Evolutionary conservation across 2,888 invertebrate genomes (phyloP).

Genomic region (Gryllus longicercus): DNA sequence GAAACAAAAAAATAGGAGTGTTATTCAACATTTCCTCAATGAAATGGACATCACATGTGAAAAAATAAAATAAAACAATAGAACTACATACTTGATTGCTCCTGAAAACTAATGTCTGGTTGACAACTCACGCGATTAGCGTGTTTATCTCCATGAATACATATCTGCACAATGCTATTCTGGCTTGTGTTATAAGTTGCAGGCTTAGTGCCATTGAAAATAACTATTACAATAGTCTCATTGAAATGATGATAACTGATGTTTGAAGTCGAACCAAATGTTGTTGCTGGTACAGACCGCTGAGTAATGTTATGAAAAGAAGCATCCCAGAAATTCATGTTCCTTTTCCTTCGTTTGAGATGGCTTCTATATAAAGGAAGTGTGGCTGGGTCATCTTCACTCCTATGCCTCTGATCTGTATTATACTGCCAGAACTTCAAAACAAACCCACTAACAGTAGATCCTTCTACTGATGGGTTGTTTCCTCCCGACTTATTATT

Average conservation of each 20-base stretch:
- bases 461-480: slow-evolving; percentile 45
- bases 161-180: slow-evolving; percentile 72
- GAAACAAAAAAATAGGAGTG: slow-evolving; percentile 30
- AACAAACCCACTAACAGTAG: slow-evolving; percentile 66
- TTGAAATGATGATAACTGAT: slow-evolving; percentile 46
- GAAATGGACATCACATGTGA: no score
- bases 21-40: not conserved
- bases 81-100: slow-evolving; percentile 53
- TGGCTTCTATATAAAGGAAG: slow-evolving; percentile 29
- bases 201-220: slow-evolving; percentile 69
- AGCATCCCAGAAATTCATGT: not conserved
- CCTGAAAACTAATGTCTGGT: slow-evolving; percentile 69
- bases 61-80: not conserved
- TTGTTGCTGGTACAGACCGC: slow-evolving; percentile 4
- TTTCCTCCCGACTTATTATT: slow-evolving; percentile 47
- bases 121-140: slow-evolving; percentile 58
- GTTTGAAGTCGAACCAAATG: not conserved
- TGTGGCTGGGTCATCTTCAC: slow-evolving; percentile 20
- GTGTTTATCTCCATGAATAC: slow-evolving; percentile 49
- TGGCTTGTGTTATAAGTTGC: slow-evolving; percentile 75
- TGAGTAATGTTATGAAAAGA: not conserved
- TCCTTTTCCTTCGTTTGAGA: slow-evolving; percentile 21
- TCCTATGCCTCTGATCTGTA: slow-evolving; percentile 17
- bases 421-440: slow-evolving; percentile 80
- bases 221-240: slow-evolving; percentile 73